Evolutionary conservation across 2,888 invertebrate species (phyloP).

Genomic region (Philonicus albiceps): DNA sequence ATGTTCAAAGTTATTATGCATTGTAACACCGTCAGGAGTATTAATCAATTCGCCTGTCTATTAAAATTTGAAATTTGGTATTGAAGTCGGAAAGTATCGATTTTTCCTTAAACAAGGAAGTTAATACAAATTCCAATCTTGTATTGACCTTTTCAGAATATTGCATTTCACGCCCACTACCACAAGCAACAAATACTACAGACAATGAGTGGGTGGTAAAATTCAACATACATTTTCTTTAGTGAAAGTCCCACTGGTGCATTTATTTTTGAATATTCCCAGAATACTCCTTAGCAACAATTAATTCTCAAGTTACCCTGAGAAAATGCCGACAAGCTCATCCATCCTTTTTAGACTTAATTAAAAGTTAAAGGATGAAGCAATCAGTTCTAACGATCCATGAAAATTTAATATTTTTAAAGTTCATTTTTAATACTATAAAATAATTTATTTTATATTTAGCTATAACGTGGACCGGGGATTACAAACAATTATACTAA

Average conservation of each 20-base stretch:
- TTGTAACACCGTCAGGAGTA: no score
- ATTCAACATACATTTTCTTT: background rate
- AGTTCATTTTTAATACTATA: background rate
- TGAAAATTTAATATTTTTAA: background rate
- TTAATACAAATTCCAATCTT: background rate
- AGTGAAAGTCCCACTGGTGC: background rate
- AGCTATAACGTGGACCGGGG: background rate
- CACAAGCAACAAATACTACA: background rate
- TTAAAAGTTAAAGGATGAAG: background rate
- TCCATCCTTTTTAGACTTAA: background rate
- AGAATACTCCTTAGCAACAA: background rate
- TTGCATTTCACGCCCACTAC: background rate
- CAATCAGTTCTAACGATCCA: background rate
- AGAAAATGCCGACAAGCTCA: background rate
- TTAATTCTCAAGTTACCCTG: background rate
- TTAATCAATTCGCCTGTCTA: no score
- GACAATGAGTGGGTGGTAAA: background rate
- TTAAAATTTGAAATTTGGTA: no score
- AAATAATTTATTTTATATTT: background rate
- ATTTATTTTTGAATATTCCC: background rate
- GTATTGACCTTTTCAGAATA: background rate
- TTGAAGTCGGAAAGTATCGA: background rate
- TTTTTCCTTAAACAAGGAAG: background rate
- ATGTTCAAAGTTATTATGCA: no score
- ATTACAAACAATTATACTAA: background rate